phyloP scores from a whole-genome alignment of 2,113 vertebrate genomes.

The Origma solitaria region DNA sequence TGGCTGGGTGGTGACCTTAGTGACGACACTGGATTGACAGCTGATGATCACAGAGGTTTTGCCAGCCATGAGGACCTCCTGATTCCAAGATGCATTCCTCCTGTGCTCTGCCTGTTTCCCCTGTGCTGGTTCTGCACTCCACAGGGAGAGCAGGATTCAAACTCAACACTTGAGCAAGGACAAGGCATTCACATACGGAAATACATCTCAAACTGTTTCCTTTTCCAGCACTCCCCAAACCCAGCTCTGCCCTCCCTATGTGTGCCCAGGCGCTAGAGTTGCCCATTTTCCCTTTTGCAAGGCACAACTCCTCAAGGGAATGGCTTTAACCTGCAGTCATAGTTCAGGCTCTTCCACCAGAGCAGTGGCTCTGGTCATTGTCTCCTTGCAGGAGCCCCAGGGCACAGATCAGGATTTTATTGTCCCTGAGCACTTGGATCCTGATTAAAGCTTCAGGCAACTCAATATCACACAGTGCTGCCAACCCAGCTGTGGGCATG shows the following conservation, averaged over 20 bases:
- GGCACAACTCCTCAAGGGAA: background rate
- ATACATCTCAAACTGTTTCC: background rate
- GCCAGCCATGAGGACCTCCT: background rate
- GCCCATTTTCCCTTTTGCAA: background rate
- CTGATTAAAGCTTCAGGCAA: background rate
- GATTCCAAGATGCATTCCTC: background rate
- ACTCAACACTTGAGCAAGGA: background rate
- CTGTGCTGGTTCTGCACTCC: background rate
- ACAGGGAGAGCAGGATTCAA: background rate
- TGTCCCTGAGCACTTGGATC: background rate
- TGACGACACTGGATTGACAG: background rate
- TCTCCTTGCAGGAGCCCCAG: background rate
- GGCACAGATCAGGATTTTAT: background rate
- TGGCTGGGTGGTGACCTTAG: background rate
- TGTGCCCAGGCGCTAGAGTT: background rate
- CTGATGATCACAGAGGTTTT: background rate
- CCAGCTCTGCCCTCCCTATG: background rate
- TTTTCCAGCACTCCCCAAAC: background rate
- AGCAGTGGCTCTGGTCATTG: background rate
- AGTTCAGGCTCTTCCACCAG: background rate
- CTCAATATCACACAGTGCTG: background rate
- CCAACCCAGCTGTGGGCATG: background rate
- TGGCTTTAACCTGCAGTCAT: background rate
- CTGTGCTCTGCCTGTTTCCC: background rate
- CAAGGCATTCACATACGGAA: background rate